Base-by-base conservation (phyloP, 1,140 invertebrate genomes). In the Bombus polaris region DNA sequence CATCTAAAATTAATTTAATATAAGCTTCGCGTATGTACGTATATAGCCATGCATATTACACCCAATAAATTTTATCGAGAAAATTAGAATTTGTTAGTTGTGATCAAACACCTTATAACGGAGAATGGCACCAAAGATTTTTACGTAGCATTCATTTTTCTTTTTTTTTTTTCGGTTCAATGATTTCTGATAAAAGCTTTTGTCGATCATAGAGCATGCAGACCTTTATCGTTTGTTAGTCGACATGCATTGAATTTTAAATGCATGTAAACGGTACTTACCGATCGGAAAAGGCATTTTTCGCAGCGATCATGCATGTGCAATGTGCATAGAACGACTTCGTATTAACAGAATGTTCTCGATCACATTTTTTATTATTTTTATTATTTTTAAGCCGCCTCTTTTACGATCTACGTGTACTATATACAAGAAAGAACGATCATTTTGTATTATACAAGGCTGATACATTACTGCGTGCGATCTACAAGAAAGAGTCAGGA, bases 251-350 rank as follows among this genome's bases (percentile, higher is more conserved):
- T 22, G 39, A n/a, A 42, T 25, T 80, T 13, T 1, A 57, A 74
- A 78, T 73, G 66, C 77, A 88, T 44, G 42, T 83, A 89, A 80
- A 80, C 76, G 57, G 78, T 92, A 91, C 91, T 92, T 92, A 92
- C 91, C 91, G 70, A 75, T 81, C 9, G 47, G 70, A 73, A 73
- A 83, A 81, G 44, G 86, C 28, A 83, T 39, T 84, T 62, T 70
- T 88, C 25, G 35, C 77, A 88, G 80, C 22, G 44, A 42, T 70
- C 78, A 79, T 88, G 87, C 81, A 88, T 72, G 72, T 83, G 81
- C 81, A 76, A 78, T 59, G 65, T 53, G 79, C 79, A 81, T 72
- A 53, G 79, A 81, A 57, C 66, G 47, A 81, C 68, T 72, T 81
- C 44, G 68, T 81, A 81, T 68, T 72, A 81, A 59, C 57, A 42